Conservation (phyloP, 2,797 vertebrate genomes). For the Rousettus madagascariensis region DNA sequence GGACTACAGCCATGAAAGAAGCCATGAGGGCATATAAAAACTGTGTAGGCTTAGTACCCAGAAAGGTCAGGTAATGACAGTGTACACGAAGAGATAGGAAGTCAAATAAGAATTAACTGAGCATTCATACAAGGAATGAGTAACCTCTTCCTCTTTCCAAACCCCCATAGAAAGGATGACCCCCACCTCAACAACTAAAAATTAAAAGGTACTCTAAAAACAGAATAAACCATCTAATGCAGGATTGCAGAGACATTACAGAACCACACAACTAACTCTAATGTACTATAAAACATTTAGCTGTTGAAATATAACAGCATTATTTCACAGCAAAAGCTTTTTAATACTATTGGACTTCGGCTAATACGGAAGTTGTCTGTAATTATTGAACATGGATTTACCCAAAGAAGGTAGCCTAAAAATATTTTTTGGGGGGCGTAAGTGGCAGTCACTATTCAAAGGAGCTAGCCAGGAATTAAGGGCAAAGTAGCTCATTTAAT, state of each 20-base stretch:
- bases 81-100: neutral
- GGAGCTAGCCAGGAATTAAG: neutral
- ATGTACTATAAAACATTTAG: neutral
- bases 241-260: neutral
- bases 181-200: neutral
- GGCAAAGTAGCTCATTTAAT: neutral
- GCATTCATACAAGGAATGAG: neutral
- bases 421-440: neutral
- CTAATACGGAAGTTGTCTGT: neutral
- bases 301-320: neutral
- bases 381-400: neutral
- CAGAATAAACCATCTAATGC: neutral
- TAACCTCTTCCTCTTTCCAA: neutral
- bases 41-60: neutral
- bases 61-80: neutral
- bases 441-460: neutral
- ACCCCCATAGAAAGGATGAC: neutral
- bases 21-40: neutral
- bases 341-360: neutral
- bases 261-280: neutral
- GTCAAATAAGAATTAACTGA: neutral
- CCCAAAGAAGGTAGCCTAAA: neutral
- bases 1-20: neutral
- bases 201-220: neutral
- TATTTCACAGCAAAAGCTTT: constrained; percentile 10